Base-by-base conservation (phyloP, 2,797 vertebrate genomes). In the Pelodytes ibericus region DNA sequence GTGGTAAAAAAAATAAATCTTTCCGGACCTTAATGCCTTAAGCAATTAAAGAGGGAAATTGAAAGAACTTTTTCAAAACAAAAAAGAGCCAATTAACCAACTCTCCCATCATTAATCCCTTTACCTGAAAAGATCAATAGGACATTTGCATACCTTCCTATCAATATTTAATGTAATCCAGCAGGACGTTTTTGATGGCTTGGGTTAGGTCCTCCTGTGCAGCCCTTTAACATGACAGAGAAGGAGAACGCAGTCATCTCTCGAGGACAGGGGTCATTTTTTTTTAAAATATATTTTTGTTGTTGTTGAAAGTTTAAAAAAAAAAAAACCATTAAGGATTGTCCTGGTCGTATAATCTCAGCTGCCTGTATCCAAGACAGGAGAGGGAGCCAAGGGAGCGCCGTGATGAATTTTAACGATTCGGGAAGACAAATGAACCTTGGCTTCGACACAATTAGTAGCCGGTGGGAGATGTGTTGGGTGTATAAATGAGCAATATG, bases 401-500 rank as follows among this genome's bases (percentile, higher is more conserved):
- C 88, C 85, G 85, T 84, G 88, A 88, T 90, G 93, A 91, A 94
- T 95, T 91, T 92, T 94, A 95, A 96, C 80, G 90, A 93, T 79
- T 78, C 4, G 2, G 77, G 79, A 91, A 91, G 95, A 95, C 91
- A 95, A 95, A 95, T 94, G 93, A 95, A 88, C 85, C 90, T 86
- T 82, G 89, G 92, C 89, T 89, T 86, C 86, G 85, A 81, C 85
- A 90, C 91, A 94, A 94, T 95, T 95, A 95, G 93, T 86, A 87
- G 89, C 90, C 94, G 92, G 93, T 86, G 89, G 88, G 88, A 91
- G 92, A 93, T 89, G 92, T 93, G 95, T 93, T 84, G 90, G 87
- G 89, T 93, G 93, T 93, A n/a, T n/a, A 95, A 95, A 94, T 93
- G 94, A 95, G 91, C 90, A 92, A 92, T 94, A 96, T 94, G 93